Evolutionary conservation across 2,888 invertebrate genomes (phyloP), one percentile per base, ranked within the genome.

Genomic region (Pediacus dermestoides): DNA sequence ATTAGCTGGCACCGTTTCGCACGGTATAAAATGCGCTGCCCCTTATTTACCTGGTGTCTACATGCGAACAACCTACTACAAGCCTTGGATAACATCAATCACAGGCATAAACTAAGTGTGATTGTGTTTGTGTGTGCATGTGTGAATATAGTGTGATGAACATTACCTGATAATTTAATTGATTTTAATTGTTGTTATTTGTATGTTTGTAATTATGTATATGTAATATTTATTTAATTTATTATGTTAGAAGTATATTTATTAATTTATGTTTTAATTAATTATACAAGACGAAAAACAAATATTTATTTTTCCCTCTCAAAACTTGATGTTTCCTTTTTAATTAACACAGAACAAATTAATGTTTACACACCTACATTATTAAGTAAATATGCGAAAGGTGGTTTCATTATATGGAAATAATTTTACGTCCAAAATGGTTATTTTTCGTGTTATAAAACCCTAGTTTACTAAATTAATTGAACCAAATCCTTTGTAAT

Each of bases 21-120:
- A 93, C 58, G 93, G 93, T n/a, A 92, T 92, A 55, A 90, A 91
- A 62, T 93, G 93, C 60, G 92, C 92, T 1, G 88, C 90, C 2
- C 91, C 92, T 0, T 91, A 88, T 70, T 71, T 92, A 14, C 92
- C 92, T 0, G 93, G 93, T 6, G 91, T 93, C 21, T 93, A 93
- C 68, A 93, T 93, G 92, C 76, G 91, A 53, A 92, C 92, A 44
- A 86, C 89, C 0, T 91, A 75, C 70, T 93, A 90, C 68, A 91
- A 90, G 60, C 88, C 90, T 1, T 93, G 93, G 93, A 76, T 93
- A 42, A 83, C 82, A 63, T 84, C 82, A 55, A 83, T 91, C 57
- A 89, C 88, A n/a, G 88, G 87, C 22, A 80, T 88, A 11, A 40
- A 50, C 30, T 48, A 13, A 28, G n/a, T n/a, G 18, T 7, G 10